Percentiles rank a stretch among this genome's conserved stretches.
Conservation (phyloP, 1,140 invertebrate genomes). For the Idris sp. region DNA sequence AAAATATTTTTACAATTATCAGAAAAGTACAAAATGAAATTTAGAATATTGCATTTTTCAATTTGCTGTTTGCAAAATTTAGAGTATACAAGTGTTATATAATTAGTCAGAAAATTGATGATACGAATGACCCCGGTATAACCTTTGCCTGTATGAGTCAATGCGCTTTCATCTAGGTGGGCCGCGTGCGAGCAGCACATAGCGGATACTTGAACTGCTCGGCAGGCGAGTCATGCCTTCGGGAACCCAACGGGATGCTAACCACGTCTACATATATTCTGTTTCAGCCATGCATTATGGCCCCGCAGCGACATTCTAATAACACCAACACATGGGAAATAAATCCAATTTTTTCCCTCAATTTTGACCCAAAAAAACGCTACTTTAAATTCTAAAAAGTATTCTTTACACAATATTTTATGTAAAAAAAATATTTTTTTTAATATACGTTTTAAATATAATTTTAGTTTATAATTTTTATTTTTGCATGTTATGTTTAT, state of each 20-base stretch:
- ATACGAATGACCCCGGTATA: slow-evolving; percentile 53
- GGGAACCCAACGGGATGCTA: slow-evolving; percentile 64
- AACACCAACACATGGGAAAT: slow-evolving; percentile 49
- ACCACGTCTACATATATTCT: slow-evolving; percentile 64
- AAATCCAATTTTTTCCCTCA: too few species aligned
- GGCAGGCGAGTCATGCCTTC: slow-evolving; percentile 64
- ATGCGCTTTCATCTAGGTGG: slow-evolving; percentile 64
- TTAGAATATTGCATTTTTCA: too few species aligned
- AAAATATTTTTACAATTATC: too few species aligned
- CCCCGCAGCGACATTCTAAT: slow-evolving; percentile 53
- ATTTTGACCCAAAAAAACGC: too few species aligned
- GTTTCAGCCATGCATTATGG: slow-evolving; percentile 49
- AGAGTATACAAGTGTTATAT: slow-evolving; percentile 30
- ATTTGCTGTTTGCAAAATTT: not conserved
- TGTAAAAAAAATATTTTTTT: too few species aligned
- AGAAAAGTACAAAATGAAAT: too few species aligned
- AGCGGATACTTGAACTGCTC: slow-evolving; percentile 63
- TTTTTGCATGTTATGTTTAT: too few species aligned
- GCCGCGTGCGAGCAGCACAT: slow-evolving; percentile 49
- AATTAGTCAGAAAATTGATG: slow-evolving; percentile 57
- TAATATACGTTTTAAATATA: too few species aligned
- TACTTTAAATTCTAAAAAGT: too few species aligned
- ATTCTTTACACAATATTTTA: too few species aligned
- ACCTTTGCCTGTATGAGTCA: slow-evolving; percentile 63
- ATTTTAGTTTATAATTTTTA: too few species aligned